Percentiles rank a stretch among this genome's conserved stretches.
phyloP scores from a whole-genome alignment of 2,888 invertebrate species.

The Morpho achilles region DNA sequence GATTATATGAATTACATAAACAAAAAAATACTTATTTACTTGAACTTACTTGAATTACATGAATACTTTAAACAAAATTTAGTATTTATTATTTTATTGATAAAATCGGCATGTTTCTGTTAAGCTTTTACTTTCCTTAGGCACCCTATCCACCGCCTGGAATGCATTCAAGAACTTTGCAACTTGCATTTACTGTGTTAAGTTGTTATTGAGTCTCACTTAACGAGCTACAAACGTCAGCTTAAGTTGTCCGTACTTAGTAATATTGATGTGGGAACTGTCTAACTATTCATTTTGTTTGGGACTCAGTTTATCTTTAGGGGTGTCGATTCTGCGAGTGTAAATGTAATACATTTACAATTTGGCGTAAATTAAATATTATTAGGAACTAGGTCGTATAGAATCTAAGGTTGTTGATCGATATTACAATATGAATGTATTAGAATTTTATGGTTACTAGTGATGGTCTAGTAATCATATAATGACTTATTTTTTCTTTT shows the following conservation, averaged over 20 bases:
- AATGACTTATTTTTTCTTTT: too few relatives aligned
- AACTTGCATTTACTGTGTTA: constrained; percentile 24
- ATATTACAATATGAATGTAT: too few relatives aligned
- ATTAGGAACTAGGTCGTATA: too few relatives aligned
- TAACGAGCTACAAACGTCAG: constrained; percentile 26
- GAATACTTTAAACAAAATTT: too few relatives aligned
- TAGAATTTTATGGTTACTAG: too few relatives aligned
- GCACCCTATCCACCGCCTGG: constrained; percentile 21
- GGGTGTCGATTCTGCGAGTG: neutral
- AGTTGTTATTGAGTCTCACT: constrained; percentile 27
- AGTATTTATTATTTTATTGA: neutral
- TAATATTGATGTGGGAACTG: constrained; percentile 22
- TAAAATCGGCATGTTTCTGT: neutral
- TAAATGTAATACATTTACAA: too few relatives aligned
- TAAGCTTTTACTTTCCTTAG: constrained; percentile 2
- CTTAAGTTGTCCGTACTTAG: constrained; percentile 22
- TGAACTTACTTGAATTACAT: too few relatives aligned
- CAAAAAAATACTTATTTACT: too few relatives aligned
- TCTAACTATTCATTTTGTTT: constrained; percentile 15
- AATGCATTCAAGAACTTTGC: constrained; percentile 27
- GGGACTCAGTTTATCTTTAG: constrained; percentile 1
- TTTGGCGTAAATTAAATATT: too few relatives aligned
- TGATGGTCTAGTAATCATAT: too few relatives aligned
- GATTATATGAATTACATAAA: too few relatives aligned
- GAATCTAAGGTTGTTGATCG: too few relatives aligned